Percentiles rank a stretch among this genome's conserved stretches.
These are phyloP conservation scores for Diorhabda carinulata DNA, from an alignment of 1,140 invertebrate genomes.

Conservation along the genomic window DNA sequence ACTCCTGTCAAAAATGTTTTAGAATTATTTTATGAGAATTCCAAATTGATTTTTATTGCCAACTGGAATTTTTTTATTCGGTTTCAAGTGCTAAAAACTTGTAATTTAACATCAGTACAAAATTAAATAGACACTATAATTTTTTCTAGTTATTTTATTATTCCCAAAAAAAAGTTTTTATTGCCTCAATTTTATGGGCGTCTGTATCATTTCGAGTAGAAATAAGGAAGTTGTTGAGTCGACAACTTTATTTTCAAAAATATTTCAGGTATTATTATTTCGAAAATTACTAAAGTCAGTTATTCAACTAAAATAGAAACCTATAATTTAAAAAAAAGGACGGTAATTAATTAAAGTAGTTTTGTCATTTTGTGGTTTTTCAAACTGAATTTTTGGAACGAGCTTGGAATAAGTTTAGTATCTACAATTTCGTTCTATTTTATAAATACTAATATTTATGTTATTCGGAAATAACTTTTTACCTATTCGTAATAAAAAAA, in stretches of 20 bases:
- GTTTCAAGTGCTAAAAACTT: no score
- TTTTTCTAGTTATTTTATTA: background rate
- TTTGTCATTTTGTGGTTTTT: background rate
- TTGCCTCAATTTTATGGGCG: background rate
- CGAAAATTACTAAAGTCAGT: background rate
- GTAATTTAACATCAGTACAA: no score
- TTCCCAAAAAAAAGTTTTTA: background rate
- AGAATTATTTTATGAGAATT: no score
- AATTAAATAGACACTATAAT: background rate
- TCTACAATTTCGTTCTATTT: background rate
- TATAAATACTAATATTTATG: no score
- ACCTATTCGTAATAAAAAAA: no score
- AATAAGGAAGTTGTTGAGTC: no score
- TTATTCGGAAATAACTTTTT: no score
- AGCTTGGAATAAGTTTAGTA: background rate
- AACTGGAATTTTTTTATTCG: no score
- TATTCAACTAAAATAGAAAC: background rate
- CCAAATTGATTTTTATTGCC: no score
- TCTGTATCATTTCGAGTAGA: background rate
- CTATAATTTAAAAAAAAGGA: background rate
- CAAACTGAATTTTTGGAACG: background rate
- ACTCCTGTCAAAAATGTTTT: no score
- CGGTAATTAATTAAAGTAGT: background rate
- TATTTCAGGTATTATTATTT: constrained; percentile 1
- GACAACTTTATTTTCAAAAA: background rate